These are phyloP conservation scores for Rhabdomys pumilio DNA, from an alignment of 2,797 vertebrate genomes.

Conservation along the genomic window DNA sequence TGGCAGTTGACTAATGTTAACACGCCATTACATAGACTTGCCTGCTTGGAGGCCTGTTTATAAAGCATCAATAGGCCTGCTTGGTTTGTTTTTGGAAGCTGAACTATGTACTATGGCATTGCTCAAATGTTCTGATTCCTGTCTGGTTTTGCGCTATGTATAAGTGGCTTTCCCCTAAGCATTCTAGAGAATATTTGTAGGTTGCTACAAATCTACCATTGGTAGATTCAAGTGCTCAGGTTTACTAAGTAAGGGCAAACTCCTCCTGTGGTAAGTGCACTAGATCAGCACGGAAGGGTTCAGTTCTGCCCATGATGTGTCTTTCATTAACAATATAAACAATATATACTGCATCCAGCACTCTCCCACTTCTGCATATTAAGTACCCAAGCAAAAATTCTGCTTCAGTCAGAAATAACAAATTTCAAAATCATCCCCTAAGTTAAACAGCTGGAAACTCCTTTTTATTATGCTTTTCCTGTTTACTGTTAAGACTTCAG, in stretches of 20 bases:
- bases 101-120: neutral
- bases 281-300: neutral
- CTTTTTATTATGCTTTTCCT: neutral
- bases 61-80: neutral
- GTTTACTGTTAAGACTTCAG: neutral
- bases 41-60: neutral
- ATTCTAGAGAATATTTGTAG: conserved; percentile 43
- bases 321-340: neutral
- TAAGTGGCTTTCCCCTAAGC: neutral
- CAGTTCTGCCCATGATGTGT: neutral
- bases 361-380: conserved; percentile 11
- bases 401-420: neutral
- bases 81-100: neutral
- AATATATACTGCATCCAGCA: neutral
- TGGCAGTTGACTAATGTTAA: neutral
- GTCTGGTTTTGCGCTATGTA: neutral
- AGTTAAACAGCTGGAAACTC: neutral
- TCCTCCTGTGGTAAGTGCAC: neutral
- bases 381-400: neutral
- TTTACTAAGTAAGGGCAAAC: neutral
- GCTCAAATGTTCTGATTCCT: neutral
- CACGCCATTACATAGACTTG: neutral
- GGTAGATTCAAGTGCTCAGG: neutral
- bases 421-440: neutral
- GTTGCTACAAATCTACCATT: neutral